Base-by-base conservation (phyloP, 2,888 invertebrate genomes). In the Acrobasis repandana region DNA sequence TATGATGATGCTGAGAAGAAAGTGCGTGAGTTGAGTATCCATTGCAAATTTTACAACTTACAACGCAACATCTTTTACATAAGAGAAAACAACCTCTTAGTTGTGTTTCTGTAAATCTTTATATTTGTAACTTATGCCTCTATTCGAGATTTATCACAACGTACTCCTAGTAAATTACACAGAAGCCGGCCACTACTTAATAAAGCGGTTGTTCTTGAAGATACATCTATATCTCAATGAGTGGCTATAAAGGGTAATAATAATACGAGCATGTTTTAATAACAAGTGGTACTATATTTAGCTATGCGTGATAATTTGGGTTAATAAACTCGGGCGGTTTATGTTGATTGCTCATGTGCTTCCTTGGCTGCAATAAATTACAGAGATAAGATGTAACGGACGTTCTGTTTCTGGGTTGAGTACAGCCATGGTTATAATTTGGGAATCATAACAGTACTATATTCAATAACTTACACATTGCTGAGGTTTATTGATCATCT, bases 211-310 rank as follows among this genome's bases (percentile, higher is more conserved):
- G 65, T 62, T 67, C 62, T 67, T 65, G 65, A 60, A 47, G 60
- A 52, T 51, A 46, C 63, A 59, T 61, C 65, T 68, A 74, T 54
- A 54, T 54, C 38, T 52, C 34, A 49, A 47, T 48, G 48, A 76
- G 71, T 72, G 72, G 74, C 68, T 66, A 74, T 77, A 75, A 76
- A 80, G 71, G 70, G 74, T 80, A 78, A 82, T 77, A 79, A 79
- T 79, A 82, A 73, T 72, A 67, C 70, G 67, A 67, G 73, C 67
- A 73, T 74, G 28, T 54, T 75, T 70, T 82, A 79, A 78, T 78
- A 71, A 69, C 75, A 80, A 83, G 81, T 80, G 79, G 77, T 70
- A 69, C 81, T 85, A 82, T 83, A 83, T 83, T 82, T 83, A 83
- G 82, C 77, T 72, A 71, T 77, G 80, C 78, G 75, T 80, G 74